Evolutionary conservation across 2,113 vertebrate genomes (phyloP).

Genomic region (Arizona elegans): DNA sequence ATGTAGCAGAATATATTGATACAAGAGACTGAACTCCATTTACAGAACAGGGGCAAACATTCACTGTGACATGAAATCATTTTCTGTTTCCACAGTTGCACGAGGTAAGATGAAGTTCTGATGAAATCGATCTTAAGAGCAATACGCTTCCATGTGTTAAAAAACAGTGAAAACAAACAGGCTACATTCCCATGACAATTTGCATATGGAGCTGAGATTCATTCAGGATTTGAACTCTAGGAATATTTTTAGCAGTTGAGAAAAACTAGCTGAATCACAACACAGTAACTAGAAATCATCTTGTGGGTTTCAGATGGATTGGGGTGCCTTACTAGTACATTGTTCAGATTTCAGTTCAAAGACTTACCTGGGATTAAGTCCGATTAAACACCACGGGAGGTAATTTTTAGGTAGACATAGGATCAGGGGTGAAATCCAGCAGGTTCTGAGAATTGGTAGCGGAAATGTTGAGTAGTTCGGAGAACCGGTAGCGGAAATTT

Average conservation of each 20-base stretch:
- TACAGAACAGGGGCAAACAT: not conserved
- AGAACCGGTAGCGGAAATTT: too few species aligned
- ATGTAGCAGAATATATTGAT: not conserved
- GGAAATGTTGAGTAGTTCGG: too few species aligned
- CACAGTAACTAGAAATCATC: not conserved
- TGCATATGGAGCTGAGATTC: not conserved
- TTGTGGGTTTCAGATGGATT: not conserved
- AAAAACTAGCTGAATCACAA: not conserved
- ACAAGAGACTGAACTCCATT: not conserved
- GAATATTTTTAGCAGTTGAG: not conserved
- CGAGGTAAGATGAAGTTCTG: not conserved
- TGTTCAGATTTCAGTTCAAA: not conserved
- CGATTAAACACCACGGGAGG: not conserved
- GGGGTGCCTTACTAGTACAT: not conserved
- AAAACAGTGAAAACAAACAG: not conserved
- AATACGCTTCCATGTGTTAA: not conserved
- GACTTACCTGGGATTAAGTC: not conserved
- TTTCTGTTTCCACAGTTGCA: slow-evolving; percentile 12
- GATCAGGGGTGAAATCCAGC: too few species aligned
- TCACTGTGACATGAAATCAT: not conserved
- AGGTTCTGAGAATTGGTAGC: too few species aligned
- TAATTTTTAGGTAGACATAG: not conserved
- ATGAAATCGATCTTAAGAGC: not conserved
- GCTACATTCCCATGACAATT: not conserved
- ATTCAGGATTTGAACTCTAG: not conserved